Evolutionary conservation across 1,140 invertebrate genomes (phyloP).

Genomic region (Hermetia illucens): DNA sequence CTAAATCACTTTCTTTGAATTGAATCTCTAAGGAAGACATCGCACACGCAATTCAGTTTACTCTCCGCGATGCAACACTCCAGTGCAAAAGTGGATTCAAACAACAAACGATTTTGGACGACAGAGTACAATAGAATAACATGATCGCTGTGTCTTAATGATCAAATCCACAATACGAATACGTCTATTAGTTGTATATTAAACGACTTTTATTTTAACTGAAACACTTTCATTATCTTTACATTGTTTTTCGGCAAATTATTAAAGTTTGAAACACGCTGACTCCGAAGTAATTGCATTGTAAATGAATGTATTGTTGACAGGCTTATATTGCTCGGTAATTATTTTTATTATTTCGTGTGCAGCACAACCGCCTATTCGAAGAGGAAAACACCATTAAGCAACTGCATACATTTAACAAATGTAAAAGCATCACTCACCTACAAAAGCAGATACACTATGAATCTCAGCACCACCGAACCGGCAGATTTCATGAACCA

Average conservation of each 20-base stretch:
- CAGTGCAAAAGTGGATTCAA: not conserved
- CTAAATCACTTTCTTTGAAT: not conserved
- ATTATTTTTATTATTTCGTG: slow-evolving; percentile 97
- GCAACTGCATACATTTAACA: not conserved
- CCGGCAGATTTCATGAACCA: slow-evolving; percentile 85
- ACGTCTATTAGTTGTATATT: too few species aligned
- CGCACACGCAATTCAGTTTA: not conserved
- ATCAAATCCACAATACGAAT: too few species aligned
- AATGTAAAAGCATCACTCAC: slow-evolving; percentile 20
- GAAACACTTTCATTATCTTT: too few species aligned
- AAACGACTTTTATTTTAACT: too few species aligned
- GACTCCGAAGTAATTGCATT: slow-evolving; percentile 85
- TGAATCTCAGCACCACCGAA: slow-evolving; percentile 92
- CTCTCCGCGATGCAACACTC: not conserved
- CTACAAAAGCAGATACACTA: slow-evolving; percentile 87
- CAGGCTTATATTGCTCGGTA: slow-evolving; percentile 89
- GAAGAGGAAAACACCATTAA: slow-evolving; percentile 11
- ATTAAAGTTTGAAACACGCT: slow-evolving; percentile 38
- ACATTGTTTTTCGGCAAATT: too few species aligned
- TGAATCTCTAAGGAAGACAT: not conserved
- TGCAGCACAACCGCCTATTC: slow-evolving; percentile 73
- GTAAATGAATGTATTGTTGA: slow-evolving; percentile 93
- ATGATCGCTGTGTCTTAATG: too few species aligned
- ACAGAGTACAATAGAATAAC: not conserved
- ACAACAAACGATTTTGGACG: not conserved